Base-by-base conservation (phyloP, 2,888 invertebrate genomes). In the Tipula vernalis region DNA sequence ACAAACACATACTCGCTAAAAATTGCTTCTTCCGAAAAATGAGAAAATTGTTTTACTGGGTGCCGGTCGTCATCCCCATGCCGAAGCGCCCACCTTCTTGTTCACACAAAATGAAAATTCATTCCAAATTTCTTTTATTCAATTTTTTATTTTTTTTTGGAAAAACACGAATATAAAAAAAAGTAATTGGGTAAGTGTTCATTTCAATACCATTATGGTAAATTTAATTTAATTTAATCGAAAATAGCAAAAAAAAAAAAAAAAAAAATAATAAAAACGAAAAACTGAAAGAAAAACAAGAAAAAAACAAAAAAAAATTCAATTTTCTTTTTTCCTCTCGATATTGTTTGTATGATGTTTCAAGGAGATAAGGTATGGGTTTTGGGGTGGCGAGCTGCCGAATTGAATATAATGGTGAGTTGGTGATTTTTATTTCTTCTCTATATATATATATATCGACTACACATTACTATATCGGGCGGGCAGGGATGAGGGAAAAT, bases 181-280 rank as follows among this genome's bases (percentile, higher is more conserved):
- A 47, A 86, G 44, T 44, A 86, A 86, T 86, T 86, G 47, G 86
- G 86, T 86, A 86, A 86, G 86, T 86, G 86, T 42, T 86, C 86
- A 86, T 86, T 86, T 86, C 86, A 86, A 86, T 86, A 86, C 44
- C 86, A 86, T 44, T 86, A 86, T 44, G 44, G 44, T 86, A 86
- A 86, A 86, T 86, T 86, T 44, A 86, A 86, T 86, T 86, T 86
- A 86, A 86, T 86, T 42, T 36, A 86, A 44, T 85, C 41, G 85
- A 85, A 42, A 85, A 71, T 71, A 57, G 51, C 51, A 57, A 15
- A 57, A 71, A 71, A 51, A 51, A 57, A 15, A 57, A 71, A 71
- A 51, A 51, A 28, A 28, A 28, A 71, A 28, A 71, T 28, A 71
- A 71, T 71, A 71, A 71, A 71, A 51, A 51, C 51, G 51, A 51